These are phyloP conservation scores for Choristoneura fumiferana DNA, from an alignment of 1,140 invertebrate species.

Conservation along the genomic window DNA sequence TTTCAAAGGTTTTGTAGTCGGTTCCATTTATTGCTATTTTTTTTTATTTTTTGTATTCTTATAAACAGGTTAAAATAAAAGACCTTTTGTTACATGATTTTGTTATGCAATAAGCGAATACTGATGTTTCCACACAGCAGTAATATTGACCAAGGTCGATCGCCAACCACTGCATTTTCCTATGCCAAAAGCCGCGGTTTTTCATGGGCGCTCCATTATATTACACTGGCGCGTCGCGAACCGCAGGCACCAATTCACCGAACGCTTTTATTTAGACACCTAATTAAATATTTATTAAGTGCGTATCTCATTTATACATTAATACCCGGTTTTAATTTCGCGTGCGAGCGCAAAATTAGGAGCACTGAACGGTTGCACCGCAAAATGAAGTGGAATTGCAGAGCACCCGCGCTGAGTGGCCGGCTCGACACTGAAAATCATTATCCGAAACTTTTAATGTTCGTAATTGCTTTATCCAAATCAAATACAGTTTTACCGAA, in stretches of 20 bases:
- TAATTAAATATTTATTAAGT: constrained; percentile 78
- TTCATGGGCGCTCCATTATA: constrained; percentile 11
- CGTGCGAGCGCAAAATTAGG: constrained; percentile 73
- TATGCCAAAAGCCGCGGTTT: constrained; percentile 11
- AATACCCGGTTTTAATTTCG: constrained; percentile 76
- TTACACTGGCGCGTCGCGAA: constrained; percentile 26
- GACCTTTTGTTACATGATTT: too few relatives aligned
- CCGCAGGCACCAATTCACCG: constrained; percentile 49
- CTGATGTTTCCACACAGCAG: too few relatives aligned
- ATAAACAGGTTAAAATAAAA: too few relatives aligned
- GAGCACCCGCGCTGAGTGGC: constrained; percentile 31
- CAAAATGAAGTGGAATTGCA: constrained; percentile 71
- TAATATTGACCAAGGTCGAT: constrained; percentile 10
- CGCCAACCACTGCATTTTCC: neutral
- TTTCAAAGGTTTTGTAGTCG: too few relatives aligned
- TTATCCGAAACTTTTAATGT: constrained; percentile 46
- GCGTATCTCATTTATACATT: constrained; percentile 74
- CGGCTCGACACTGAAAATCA: constrained; percentile 56
- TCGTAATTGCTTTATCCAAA: constrained; percentile 7
- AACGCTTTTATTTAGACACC: constrained; percentile 74
- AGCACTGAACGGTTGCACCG: constrained; percentile 58
- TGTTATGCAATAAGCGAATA: too few relatives aligned
- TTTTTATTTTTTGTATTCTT: too few relatives aligned
- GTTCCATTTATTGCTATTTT: too few relatives aligned
- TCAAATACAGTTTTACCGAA: constrained; percentile 4